Percentiles rank a stretch among this genome's conserved stretches.
phyloP scores from a whole-genome alignment of 1,140 invertebrate genomes.

The Drosophila kikkawai region DNA sequence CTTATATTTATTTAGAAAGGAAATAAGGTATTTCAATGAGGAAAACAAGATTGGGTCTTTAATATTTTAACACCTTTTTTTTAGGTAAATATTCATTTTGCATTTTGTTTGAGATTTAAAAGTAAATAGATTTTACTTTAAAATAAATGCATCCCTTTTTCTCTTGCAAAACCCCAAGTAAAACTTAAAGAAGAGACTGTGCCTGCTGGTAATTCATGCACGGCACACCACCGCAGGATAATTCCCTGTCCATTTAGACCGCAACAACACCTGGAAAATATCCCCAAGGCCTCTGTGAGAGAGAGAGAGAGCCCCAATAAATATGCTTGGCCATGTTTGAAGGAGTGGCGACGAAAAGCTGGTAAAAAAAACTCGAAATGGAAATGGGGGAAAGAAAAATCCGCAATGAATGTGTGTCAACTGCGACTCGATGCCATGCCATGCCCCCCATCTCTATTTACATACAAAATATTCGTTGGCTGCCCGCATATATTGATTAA shows the following conservation, averaged over 20 bases:
- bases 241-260: constrained; percentile 38
- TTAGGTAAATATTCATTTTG: too few species aligned
- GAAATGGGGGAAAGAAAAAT: constrained; percentile 14
- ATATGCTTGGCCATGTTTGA: constrained; percentile 37
- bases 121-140: too few species aligned
- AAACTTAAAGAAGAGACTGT: not conserved
- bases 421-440: constrained; percentile 1
- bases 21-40: constrained; percentile 3
- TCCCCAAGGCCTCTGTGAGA: not conserved
- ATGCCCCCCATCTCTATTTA: constrained; percentile 23
- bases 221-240: not conserved
- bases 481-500: constrained; percentile 81
- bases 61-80: not conserved
- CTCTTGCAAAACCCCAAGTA: too few species aligned
- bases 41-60: not conserved
- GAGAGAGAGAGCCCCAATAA: constrained; percentile 23
- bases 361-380: not conserved
- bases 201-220: not conserved
- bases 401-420: constrained; percentile 44
- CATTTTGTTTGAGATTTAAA: too few species aligned
- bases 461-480: constrained; percentile 30
- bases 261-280: constrained; percentile 24
- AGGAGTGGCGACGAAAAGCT: constrained; percentile 8
- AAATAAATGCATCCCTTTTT: too few species aligned
- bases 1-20: constrained; percentile 4